phyloP scores from a whole-genome alignment of 2,113 vertebrate species.

The Rhinogobius similis region DNA sequence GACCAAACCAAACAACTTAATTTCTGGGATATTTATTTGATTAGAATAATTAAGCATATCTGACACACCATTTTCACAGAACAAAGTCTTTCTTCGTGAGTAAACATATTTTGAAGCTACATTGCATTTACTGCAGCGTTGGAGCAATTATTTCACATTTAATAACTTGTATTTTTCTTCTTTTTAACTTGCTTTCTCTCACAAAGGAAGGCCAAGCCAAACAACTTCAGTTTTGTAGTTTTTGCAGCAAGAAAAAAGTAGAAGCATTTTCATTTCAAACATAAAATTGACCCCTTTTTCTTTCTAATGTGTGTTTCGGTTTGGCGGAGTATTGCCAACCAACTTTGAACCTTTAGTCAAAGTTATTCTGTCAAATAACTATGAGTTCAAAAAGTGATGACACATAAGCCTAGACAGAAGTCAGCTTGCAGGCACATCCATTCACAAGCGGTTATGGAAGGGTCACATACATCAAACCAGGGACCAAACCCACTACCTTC shows the following conservation, averaged over 20 bases:
- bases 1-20: conserved; percentile 1
- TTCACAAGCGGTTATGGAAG: too few species aligned
- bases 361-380: too few species aligned
- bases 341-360: not conserved
- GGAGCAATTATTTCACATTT: not conserved
- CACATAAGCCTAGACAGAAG: too few species aligned
- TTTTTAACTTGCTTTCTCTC: not conserved
- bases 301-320: not conserved
- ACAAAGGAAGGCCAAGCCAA: not conserved
- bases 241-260: not conserved
- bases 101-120: not conserved
- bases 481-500: too few species aligned
- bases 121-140: not conserved
- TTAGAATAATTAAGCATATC: conserved; percentile 9
- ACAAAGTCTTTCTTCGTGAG: not conserved
- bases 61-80: not conserved
- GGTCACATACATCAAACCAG: too few species aligned
- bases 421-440: too few species aligned
- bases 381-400: too few species aligned
- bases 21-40: conserved; percentile 16
- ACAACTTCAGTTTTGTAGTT: not conserved
- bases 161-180: not conserved
- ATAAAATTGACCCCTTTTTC: not conserved
- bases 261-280: not conserved
- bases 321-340: not conserved